Conservation (phyloP, 1,140 invertebrate species). For the Alviniconcha marisindica region DNA sequence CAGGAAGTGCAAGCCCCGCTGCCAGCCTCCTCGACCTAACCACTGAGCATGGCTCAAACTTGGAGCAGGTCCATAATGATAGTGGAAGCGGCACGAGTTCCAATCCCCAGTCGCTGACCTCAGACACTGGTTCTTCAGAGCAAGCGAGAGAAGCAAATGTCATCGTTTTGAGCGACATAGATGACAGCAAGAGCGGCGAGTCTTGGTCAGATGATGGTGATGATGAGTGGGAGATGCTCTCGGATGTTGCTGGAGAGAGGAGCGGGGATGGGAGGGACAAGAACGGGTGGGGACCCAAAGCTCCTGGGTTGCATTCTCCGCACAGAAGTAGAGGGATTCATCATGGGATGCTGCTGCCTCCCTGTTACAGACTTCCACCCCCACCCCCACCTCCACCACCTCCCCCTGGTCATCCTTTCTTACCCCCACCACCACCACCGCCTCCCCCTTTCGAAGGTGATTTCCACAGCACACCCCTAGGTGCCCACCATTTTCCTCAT, state of each 20-base stretch:
- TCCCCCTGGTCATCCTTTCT: neutral
- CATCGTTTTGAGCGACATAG: constrained; percentile 21
- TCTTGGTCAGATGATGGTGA: constrained; percentile 21
- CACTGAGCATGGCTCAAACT: neutral
- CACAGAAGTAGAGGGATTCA: too few species aligned
- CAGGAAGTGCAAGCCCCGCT: neutral
- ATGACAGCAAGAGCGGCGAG: neutral
- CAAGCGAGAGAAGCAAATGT: neutral
- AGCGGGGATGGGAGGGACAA: too few species aligned
- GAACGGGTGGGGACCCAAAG: too few species aligned
- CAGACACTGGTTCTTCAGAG: neutral
- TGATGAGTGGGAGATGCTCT: constrained; percentile 8
- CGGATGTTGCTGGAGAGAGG: neutral
- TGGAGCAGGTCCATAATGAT: neutral
- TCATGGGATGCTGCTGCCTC: too few species aligned
- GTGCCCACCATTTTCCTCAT: neutral
- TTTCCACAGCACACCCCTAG: neutral
- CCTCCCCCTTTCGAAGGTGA: neutral
- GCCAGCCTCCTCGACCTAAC: neutral
- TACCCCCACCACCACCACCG: constrained; percentile 1
- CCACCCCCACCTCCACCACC: constrained; percentile 19
- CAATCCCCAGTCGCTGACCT: neutral
- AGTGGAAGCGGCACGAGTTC: neutral
- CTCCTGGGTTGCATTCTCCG: too few species aligned
- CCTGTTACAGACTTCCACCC: too few species aligned